Conservation (phyloP, 1,140 invertebrate species). For the Probaryconus sp. region DNA sequence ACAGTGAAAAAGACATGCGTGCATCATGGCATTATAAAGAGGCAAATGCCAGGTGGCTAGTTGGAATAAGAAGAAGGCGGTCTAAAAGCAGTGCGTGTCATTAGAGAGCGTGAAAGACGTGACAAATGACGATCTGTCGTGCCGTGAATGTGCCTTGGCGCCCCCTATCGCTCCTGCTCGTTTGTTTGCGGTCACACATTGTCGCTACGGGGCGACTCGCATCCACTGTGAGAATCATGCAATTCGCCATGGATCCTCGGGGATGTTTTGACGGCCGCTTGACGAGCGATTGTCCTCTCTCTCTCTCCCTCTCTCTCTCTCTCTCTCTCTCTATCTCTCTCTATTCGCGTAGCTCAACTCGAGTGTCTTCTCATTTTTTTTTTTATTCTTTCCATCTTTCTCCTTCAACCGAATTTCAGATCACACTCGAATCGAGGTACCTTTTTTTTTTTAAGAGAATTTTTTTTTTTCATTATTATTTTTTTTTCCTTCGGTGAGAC, state of each 20-base stretch:
- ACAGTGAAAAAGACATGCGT: conserved; percentile 47
- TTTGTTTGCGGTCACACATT: conserved; percentile 78
- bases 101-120: conserved; percentile 77
- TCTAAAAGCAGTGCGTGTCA: conserved; percentile 78
- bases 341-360: conserved; percentile 64
- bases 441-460: conserved; percentile 26
- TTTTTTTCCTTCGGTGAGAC: conserved; percentile 31
- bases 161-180: conserved; percentile 77
- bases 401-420: conserved; percentile 39
- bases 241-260: conserved; percentile 75
- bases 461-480: too few species aligned
- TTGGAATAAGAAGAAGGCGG: conserved; percentile 72
- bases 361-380: conserved; percentile 52
- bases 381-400: conserved; percentile 45
- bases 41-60: conserved; percentile 64
- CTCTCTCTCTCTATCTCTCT: too few species aligned
- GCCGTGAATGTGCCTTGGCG: conserved; percentile 75
- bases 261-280: conserved; percentile 77
- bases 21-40: conserved; percentile 62
- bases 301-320: too few species aligned
- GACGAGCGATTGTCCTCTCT: conserved; percentile 78
- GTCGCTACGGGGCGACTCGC: conserved; percentile 61
- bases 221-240: conserved; percentile 68
- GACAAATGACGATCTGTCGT: conserved; percentile 78
- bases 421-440: conserved; percentile 17